Evolutionary conservation across 1,140 invertebrate genomes (phyloP), one percentile per base, ranked within the genome.

Genomic region (Drosophila elegans): DNA sequence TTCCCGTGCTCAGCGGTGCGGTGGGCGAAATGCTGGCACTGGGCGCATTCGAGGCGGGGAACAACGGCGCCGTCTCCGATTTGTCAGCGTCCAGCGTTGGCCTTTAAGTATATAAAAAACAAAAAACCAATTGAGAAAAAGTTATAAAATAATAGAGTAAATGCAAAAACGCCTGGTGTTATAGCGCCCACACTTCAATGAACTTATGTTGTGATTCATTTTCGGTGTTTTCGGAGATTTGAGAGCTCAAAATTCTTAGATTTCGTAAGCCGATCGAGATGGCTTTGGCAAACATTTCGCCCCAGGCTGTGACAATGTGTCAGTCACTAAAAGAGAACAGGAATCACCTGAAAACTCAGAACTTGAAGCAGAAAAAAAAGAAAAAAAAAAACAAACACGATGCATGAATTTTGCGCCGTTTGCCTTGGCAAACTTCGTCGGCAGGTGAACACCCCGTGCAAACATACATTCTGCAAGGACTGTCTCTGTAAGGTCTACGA

Each of bases 21-120:
- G 91, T 91, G 1, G 91, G 91, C 41, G 92, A 92, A 6, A 92
- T 91, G 67, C 80, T 91, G 21, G 90, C 89, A 46, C 86, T 92
- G 2, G 91, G 89, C 61, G 91, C 89, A 77, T 91, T 90, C 46
- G 91, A 90, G 63, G 85, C 75, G 5, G 90, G 85, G 45, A 92
- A 92, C 46, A 92, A 63, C 5, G 92, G 92, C 48, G 90, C 83
- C 48, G 91, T 88, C 73, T 88, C 84, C 61, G 84, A 88, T 46
- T 92, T 92, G 57, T 92, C 92, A 2, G 76, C 86, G 63, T 91
- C 88, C 77, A 92, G 38, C 5, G 84, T 46, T 1, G 82, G 90
- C 12, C 90, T 91, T 38, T 5, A 10, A 27, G 4, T n/a, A 12
- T 27, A 32, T 32, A 32, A 6, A 32, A 5, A 32, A 32, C 5